Evolutionary conservation across 2,888 invertebrate species (phyloP), one percentile per base, ranked within the genome.

Genomic region (Hydriomena furcata): DNA sequence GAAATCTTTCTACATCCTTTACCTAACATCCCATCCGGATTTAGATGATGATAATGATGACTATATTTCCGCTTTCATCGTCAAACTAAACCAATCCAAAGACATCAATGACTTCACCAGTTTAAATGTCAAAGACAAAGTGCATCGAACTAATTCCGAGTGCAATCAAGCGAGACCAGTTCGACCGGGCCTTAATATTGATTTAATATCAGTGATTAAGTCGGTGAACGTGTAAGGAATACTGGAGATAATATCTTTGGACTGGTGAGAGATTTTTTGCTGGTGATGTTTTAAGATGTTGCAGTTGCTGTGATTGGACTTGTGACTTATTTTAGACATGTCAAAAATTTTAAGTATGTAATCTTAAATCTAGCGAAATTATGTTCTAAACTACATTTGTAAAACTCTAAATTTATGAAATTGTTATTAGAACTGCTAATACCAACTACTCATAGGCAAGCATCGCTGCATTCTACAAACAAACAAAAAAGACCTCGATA

Each of bases 141-240:
- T 71, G 69, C 68, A 71, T 65, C 66, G 58, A 62, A 61, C 58
- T 63, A 66, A 66, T 58, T 63, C 65, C 56, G 63, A 68, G 62
- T 65, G 55, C 55, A 61, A 55, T 61, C 59, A 52, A 50, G 48
- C 62, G 54, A 52, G 44, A 59, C 67, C 67, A 65, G 64, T 67
- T 41, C 12, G 24, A 52, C 54, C 45, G 53, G 52, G 46, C 35
- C 50, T 58, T 58, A 56, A 58, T 60, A 57, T 50, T 54, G 45
- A 60, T 52, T 55, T 57, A 60, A 62, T 60, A 57, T 51, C 50
- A 41, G 30, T 50, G 45, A 56, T 61, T 51, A 56, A 52, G 41
- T 38, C 34, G 21, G 10, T 35, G 38, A 43, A 56, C 43, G 50
- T 58, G 49, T 54, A 48, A 54, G 44, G 51, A 55, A 60, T 53